Percentiles rank a stretch among this genome's conserved stretches.
Conservation (phyloP, 2,113 vertebrate genomes). For the Panthera leo region DNA sequence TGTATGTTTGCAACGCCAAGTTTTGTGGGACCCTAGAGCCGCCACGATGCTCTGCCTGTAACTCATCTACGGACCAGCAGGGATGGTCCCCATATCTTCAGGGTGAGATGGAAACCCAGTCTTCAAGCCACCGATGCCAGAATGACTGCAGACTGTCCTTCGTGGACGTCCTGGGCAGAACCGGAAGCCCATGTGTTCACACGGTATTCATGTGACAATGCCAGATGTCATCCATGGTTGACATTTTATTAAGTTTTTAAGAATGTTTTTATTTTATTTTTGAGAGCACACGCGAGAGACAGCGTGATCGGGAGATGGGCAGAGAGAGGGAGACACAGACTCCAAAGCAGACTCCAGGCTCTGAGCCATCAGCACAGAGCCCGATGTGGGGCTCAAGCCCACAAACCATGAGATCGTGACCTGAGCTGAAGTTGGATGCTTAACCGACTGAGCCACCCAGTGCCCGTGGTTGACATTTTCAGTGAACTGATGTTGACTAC, state of each 20-base stretch:
- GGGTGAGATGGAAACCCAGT: rapidly evolving
- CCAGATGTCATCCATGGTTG: rapidly evolving
- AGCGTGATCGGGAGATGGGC: too few relatives aligned
- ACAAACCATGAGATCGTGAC: too few relatives aligned
- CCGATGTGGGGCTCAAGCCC: too few relatives aligned
- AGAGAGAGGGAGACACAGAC: too few relatives aligned
- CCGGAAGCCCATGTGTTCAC: rapidly evolving
- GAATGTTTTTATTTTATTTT: too few relatives aligned
- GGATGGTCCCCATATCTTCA: rapidly evolving
- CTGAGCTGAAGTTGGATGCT: too few relatives aligned
- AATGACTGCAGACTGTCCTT: rapidly evolving
- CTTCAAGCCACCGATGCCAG: rapidly evolving
- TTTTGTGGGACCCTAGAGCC: background rate
- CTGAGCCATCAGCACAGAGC: too few relatives aligned
- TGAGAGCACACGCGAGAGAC: too few relatives aligned
- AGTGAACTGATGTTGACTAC: rapidly evolving
- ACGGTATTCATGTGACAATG: rapidly evolving
- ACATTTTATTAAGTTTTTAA: too few relatives aligned
- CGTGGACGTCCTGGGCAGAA: background rate
- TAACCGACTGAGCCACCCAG: too few relatives aligned
- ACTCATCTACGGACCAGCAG: rapidly evolving
- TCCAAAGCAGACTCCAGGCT: too few relatives aligned
- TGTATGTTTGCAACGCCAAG: rapidly evolving
- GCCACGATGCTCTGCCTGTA: rapidly evolving
- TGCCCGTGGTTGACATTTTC: too few relatives aligned